These are phyloP conservation scores for Anolis apletophallus DNA, from an alignment of 2,797 vertebrate species.

Conservation along the genomic window DNA sequence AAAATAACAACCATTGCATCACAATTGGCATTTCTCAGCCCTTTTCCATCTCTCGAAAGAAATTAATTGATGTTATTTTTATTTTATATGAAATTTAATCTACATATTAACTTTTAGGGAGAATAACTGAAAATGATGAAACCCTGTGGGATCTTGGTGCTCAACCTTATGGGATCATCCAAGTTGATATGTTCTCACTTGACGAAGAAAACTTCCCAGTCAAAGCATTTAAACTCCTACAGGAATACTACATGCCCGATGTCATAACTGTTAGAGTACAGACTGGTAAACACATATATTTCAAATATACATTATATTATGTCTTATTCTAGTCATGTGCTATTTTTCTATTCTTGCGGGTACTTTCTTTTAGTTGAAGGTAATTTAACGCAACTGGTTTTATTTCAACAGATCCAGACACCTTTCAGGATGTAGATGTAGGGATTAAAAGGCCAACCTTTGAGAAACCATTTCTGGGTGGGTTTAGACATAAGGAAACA, in stretches of 20 bases:
- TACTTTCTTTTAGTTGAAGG: neutral
- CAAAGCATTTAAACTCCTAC: slow-evolving; percentile 71
- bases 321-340: neutral
- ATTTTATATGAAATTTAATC: neutral
- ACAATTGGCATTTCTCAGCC: neutral
- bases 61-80: neutral
- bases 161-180: slow-evolving; percentile 77
- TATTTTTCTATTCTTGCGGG: neutral
- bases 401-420: slow-evolving; percentile 67
- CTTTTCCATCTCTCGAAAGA: neutral
- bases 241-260: slow-evolving; percentile 81
- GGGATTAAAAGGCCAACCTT: slow-evolving; percentile 84
- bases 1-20: neutral
- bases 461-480: slow-evolving; percentile 89
- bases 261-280: slow-evolving; percentile 86
- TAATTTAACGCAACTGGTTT: slow-evolving; percentile 21
- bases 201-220: slow-evolving; percentile 77
- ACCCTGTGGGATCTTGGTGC: slow-evolving; percentile 79
- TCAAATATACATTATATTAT: accelerated
- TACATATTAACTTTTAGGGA: slow-evolving; percentile 75
- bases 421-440: slow-evolving; percentile 82
- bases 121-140: slow-evolving; percentile 74
- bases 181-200: slow-evolving; percentile 81
- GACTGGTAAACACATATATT: slow-evolving; percentile 75
- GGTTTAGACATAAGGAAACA: slow-evolving; percentile 86